Percentiles rank a stretch among this genome's conserved stretches.
Conservation (phyloP, 2,888 invertebrate species). For the Ectemnius cavifrons region DNA sequence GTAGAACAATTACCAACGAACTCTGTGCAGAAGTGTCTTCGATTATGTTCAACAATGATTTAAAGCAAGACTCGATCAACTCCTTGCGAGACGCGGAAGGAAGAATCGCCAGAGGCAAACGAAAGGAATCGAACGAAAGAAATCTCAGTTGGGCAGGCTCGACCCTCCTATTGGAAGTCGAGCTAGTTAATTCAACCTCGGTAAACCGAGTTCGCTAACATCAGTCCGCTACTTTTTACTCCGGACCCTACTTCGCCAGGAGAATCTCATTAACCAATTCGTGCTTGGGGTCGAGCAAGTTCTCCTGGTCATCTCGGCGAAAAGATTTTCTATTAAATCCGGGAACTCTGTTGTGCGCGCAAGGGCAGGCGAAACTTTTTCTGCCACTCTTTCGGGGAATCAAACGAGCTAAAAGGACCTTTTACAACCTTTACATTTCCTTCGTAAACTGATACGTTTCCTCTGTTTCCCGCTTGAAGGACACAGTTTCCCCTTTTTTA, state of each 20-base stretch:
- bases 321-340: constrained; percentile 12
- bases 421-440: no score
- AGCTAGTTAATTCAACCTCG: constrained; percentile 29
- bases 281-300: constrained; percentile 19
- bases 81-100: no score
- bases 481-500: no score
- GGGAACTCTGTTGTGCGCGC: constrained; percentile 8
- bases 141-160: neutral
- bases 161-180: neutral
- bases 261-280: constrained; percentile 47
- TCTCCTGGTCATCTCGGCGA: constrained; percentile 30
- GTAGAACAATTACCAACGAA: no score
- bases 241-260: constrained; percentile 26
- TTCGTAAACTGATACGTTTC: no score
- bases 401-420: no score
- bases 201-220: constrained; percentile 38
- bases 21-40: no score
- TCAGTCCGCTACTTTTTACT: constrained; percentile 32
- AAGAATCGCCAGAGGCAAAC: no score
- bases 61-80: no score
- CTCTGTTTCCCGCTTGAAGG: no score
- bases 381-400: neutral
- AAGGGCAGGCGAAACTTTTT: neutral
- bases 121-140: neutral
- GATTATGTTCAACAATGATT: no score